Evolutionary conservation across 2,113 vertebrate species (phyloP).

Genomic region (human (Homo sapiens)): DNA sequence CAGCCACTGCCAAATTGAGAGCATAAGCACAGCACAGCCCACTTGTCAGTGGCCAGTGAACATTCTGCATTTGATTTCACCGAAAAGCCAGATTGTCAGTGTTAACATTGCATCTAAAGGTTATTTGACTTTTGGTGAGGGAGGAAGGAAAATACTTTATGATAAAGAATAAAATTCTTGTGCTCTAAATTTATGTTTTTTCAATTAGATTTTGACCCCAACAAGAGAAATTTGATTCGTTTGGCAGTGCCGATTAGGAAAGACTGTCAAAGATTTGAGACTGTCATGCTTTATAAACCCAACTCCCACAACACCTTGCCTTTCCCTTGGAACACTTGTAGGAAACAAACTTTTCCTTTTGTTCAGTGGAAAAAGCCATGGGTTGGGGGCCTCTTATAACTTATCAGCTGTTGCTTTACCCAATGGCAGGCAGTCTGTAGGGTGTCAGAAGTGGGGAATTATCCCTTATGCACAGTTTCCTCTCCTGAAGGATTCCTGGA

Average conservation of each 20-base stretch:
- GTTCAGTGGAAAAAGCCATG: background rate
- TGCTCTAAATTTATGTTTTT: constrained; percentile 19
- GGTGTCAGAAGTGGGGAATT: background rate
- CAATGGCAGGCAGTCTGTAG: background rate
- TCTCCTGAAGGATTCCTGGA: background rate
- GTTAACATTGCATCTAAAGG: constrained; percentile 28
- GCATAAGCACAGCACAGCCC: background rate
- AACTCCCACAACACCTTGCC: background rate
- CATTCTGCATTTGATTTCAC: constrained; percentile 49
- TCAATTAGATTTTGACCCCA: constrained; percentile 41
- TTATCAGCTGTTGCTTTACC: constrained; percentile 24
- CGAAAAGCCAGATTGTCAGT: background rate
- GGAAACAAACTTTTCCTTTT: constrained; percentile 43
- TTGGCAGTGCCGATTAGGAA: background rate
- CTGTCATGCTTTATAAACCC: background rate
- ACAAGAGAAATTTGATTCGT: constrained; percentile 21
- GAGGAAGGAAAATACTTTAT: constrained; percentile 38
- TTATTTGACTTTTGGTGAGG: background rate
- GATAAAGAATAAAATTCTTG: constrained; percentile 32
- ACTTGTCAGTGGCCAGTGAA: background rate
- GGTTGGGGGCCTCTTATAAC: background rate
- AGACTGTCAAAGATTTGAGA: constrained; percentile 23
- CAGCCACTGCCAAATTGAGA: background rate
- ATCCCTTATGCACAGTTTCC: background rate
- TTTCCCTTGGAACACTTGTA: background rate